A percentile compares a stretch with the other conserved stretches of the same genome.
Conservation (phyloP, 2,113 vertebrate species). For the Amblyopsis rosae region DNA sequence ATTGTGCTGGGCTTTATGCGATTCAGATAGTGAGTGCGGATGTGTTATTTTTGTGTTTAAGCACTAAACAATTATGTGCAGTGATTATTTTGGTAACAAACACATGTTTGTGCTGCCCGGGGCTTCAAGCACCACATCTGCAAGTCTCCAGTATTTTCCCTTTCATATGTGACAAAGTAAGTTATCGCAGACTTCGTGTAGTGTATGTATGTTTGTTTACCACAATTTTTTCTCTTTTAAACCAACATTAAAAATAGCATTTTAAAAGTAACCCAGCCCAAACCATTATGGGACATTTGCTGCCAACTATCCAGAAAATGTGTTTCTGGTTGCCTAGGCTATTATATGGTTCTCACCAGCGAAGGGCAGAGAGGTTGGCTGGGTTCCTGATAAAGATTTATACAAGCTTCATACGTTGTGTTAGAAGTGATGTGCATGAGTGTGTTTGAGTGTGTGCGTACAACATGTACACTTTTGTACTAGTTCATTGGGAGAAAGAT, state of each 20-base stretch:
- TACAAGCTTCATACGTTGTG: constrained; percentile 58
- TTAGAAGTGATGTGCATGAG: background rate
- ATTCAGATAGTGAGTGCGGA: constrained; percentile 26
- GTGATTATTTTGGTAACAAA: constrained; percentile 62
- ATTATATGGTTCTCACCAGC: constrained; percentile 72
- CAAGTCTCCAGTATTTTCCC: constrained; percentile 21
- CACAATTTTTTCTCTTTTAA: constrained; percentile 28
- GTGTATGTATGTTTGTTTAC: constrained; percentile 41
- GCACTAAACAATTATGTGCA: constrained; percentile 33
- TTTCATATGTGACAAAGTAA: constrained; percentile 29
- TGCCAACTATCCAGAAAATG: constrained; percentile 79
- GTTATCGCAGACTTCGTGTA: constrained; percentile 18
- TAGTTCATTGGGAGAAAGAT: too few species aligned
- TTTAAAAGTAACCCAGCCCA: constrained; percentile 67
- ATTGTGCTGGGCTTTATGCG: constrained; percentile 31
- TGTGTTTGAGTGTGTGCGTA: constrained; percentile 34
- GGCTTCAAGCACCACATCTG: constrained; percentile 43
- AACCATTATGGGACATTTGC: constrained; percentile 76
- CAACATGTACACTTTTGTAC: background rate
- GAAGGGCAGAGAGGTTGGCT: constrained; percentile 63
- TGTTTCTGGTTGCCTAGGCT: constrained; percentile 72
- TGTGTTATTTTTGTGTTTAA: constrained; percentile 50
- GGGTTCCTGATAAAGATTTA: constrained; percentile 76
- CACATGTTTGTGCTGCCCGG: constrained; percentile 42
- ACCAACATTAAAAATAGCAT: constrained; percentile 66